Percentiles rank a stretch among this genome's conserved stretches.
Conservation (phyloP, 2,888 invertebrate genomes). For the Clunio marinus region DNA sequence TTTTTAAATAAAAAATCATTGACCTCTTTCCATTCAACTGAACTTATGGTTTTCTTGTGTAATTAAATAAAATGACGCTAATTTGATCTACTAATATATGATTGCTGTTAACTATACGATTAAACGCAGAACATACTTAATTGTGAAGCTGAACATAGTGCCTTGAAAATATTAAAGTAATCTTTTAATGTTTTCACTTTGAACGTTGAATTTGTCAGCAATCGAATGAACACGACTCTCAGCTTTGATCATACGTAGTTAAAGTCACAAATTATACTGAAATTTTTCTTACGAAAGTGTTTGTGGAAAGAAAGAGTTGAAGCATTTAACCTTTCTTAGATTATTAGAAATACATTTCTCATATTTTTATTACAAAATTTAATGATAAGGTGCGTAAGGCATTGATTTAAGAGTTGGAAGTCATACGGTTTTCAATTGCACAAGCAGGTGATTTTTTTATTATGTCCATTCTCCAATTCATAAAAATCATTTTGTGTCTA, state of each 20-base stretch:
- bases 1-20: background rate
- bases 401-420: background rate
- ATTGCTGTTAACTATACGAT: background rate
- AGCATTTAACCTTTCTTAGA: slow-evolving; percentile 7
- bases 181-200: background rate
- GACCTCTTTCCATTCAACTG: background rate
- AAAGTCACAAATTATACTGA: no score
- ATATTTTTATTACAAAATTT: background rate
- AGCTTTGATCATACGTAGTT: background rate
- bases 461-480: background rate
- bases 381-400: slow-evolving; percentile 21
- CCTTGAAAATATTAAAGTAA: background rate
- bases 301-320: background rate
- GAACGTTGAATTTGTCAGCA: background rate
- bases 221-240: background rate
- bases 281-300: no score
- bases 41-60: background rate
- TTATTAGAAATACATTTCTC: background rate
- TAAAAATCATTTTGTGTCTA: slow-evolving; percentile 9
- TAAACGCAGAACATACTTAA: background rate
- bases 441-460: slow-evolving; percentile 22
- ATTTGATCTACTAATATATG: slow-evolving; percentile 24
- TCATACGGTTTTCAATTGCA: slow-evolving; percentile 30
- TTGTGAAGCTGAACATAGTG: background rate
- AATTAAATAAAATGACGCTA: slow-evolving; percentile 26